Percentiles rank a stretch among this genome's conserved stretches.
These are phyloP conservation scores for Alitta virens DNA, from an alignment of 2,888 invertebrate genomes.

Conservation along the genomic window DNA sequence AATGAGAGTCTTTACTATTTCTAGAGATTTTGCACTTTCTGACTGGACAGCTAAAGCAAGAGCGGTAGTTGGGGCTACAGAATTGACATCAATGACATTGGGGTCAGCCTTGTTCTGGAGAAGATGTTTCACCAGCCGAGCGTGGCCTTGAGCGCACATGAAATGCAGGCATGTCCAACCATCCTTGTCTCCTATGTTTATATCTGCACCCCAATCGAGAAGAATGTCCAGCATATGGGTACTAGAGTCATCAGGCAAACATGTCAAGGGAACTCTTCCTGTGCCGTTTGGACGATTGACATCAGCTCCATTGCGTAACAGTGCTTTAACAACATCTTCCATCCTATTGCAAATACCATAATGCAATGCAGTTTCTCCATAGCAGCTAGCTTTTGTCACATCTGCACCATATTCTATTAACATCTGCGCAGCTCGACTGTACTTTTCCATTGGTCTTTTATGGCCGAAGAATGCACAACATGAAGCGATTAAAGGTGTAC, in stretches of 20 bases:
- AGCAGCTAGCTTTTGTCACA: neutral
- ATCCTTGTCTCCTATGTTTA: neutral
- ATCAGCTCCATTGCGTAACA: neutral
- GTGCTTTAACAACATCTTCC: neutral
- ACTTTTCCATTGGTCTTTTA: neutral
- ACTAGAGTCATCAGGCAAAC: neutral
- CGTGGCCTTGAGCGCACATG: neutral
- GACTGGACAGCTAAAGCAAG: neutral
- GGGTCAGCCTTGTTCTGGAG: neutral
- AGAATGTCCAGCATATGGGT: neutral
- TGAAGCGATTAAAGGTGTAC: neutral
- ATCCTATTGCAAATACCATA: neutral
- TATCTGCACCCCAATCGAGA: neutral
- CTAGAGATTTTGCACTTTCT: neutral
- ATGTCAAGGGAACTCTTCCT: neutral
- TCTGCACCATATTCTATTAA: neutral
- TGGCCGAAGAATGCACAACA: neutral
- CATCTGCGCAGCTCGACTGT: neutral
- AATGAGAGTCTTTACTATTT: neutral
- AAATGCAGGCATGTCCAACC: neutral
- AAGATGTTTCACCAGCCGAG: neutral
- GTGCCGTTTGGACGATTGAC: neutral
- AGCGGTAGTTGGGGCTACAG: neutral
- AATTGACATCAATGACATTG: neutral
- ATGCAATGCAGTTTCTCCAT: neutral